These are phyloP conservation scores for Sorex maritimensis DNA, from an alignment of 2,797 vertebrate genomes.

Conservation along the genomic window DNA sequence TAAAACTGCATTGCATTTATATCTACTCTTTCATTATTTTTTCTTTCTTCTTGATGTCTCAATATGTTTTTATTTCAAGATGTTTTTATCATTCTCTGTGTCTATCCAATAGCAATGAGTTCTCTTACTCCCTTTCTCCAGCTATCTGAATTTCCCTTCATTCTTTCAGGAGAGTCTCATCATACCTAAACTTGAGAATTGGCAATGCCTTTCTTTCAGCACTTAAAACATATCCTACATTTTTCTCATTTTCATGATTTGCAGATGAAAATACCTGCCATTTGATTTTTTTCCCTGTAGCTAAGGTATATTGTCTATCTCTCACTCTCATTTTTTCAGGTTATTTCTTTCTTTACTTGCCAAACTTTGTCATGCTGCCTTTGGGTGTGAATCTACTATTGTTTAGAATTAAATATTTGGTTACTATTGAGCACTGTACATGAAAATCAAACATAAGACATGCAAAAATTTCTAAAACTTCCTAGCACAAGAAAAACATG, in stretches of 20 bases:
- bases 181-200: constrained; percentile 13
- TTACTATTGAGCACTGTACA: neutral
- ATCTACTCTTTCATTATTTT: neutral
- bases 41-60: neutral
- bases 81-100: neutral
- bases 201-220: neutral
- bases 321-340: neutral
- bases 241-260: neutral
- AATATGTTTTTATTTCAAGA: neutral
- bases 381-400: neutral
- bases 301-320: neutral
- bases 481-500: neutral
- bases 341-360: constrained; percentile 43
- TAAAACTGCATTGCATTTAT: neutral
- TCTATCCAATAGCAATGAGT: neutral
- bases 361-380: constrained; percentile 20
- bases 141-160: neutral
- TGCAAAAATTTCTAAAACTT: neutral
- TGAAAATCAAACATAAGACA: neutral
- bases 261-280: neutral
- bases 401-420: neutral
- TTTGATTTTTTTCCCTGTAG: neutral
- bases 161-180: neutral
- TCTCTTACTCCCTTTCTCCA: neutral
- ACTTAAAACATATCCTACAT: neutral